Conservation (phyloP, 1,140 invertebrate genomes). For the Eriocheir sinensis region DNA sequence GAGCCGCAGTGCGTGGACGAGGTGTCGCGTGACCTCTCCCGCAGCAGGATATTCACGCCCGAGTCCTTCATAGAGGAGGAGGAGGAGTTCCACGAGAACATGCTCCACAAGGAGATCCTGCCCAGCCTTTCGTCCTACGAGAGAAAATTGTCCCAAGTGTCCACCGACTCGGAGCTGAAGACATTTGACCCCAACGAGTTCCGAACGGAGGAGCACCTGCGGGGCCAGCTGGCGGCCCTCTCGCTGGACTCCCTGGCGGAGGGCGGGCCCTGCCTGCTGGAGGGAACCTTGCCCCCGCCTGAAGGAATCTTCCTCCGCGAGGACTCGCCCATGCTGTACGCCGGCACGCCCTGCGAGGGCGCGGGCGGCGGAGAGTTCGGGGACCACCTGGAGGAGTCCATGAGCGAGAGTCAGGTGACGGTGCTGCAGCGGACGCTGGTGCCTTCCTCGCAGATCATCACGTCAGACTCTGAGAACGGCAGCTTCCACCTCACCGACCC, state of each 20-base stretch:
- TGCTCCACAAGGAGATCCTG: slow-evolving; percentile 91
- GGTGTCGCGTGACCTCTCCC: slow-evolving; percentile 75
- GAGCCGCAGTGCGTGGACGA: slow-evolving; percentile 79
- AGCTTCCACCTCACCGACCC: slow-evolving; percentile 74
- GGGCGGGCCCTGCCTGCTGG: slow-evolving; percentile 43
- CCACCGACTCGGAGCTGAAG: slow-evolving; percentile 75
- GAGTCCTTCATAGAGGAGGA: slow-evolving; percentile 80
- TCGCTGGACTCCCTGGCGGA: slow-evolving; percentile 69
- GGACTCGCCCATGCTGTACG: slow-evolving; percentile 49
- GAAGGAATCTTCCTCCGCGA: not conserved
- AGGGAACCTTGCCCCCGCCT: not conserved
- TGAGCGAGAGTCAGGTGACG: slow-evolving; percentile 79
- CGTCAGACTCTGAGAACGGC: slow-evolving; percentile 78
- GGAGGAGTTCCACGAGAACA: slow-evolving; percentile 81
- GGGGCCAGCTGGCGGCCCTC: slow-evolving; percentile 67
- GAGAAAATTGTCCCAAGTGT: slow-evolving; percentile 73
- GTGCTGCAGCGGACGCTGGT: slow-evolving; percentile 69
- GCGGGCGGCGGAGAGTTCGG: slow-evolving; percentile 62
- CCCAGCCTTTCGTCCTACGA: slow-evolving; percentile 58
- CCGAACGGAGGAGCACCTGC: slow-evolving; percentile 68
- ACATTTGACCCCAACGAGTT: slow-evolving; percentile 74
- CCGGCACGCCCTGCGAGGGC: slow-evolving; percentile 56
- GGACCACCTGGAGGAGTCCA: slow-evolving; percentile 77
- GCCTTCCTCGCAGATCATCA: slow-evolving; percentile 69
- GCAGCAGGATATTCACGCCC: slow-evolving; percentile 78